These are phyloP conservation scores for Pogonognathellus flavescens DNA, from an alignment of 1,140 invertebrate genomes.

Conservation along the genomic window DNA sequence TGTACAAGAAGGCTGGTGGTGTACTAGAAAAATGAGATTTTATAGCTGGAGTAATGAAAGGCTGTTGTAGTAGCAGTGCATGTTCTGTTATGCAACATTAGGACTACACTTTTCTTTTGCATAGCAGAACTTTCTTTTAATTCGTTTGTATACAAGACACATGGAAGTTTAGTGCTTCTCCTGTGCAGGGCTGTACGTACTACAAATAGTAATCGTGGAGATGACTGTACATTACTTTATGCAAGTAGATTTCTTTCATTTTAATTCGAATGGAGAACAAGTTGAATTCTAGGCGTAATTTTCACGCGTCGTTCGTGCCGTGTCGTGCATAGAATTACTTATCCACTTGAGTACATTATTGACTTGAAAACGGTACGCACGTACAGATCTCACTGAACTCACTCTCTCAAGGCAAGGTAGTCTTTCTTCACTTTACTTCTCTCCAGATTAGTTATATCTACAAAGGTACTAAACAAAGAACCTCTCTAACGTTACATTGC, in stretches of 20 bases:
- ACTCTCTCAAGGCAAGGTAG: background rate
- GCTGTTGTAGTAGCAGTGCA: too few relatives aligned
- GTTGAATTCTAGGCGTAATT: constrained; percentile 46
- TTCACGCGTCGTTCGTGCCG: constrained; percentile 48
- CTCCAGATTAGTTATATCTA: background rate
- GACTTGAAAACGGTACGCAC: constrained; percentile 31
- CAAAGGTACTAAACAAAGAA: background rate
- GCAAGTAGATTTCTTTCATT: constrained; percentile 46
- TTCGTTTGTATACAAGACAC: background rate
- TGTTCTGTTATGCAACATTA: too few relatives aligned
- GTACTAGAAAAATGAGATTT: too few relatives aligned
- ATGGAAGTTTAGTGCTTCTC: background rate
- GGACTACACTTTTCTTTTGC: background rate
- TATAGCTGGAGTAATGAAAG: too few relatives aligned
- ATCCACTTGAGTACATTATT: constrained; percentile 49
- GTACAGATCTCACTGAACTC: constrained; percentile 9
- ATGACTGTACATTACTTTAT: background rate
- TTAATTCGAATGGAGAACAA: background rate
- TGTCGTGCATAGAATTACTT: constrained; percentile 50
- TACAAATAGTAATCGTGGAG: background rate
- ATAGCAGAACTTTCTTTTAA: background rate
- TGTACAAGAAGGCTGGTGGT: too few relatives aligned
- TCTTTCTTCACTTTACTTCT: background rate
- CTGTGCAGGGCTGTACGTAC: background rate
- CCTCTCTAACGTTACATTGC: background rate